phyloP scores from a whole-genome alignment of 2,113 vertebrate genomes.

The Opisthocomus hoazin region DNA sequence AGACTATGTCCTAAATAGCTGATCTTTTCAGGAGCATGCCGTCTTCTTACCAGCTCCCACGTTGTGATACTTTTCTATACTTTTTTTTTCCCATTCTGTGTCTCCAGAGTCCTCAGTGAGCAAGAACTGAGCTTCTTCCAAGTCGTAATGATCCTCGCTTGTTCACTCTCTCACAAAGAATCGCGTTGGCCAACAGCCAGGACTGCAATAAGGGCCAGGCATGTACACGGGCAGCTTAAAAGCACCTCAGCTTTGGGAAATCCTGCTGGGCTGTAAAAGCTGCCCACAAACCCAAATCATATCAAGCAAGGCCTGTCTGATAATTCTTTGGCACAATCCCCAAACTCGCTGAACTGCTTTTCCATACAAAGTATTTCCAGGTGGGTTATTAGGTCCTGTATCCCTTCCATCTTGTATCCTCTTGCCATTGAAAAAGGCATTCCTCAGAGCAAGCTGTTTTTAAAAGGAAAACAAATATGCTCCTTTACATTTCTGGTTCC shows the following conservation, averaged over 20 bases:
- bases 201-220: slow-evolving; percentile 24
- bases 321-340: slow-evolving; percentile 51
- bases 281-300: slow-evolving; percentile 50
- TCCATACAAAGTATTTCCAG: slow-evolving; percentile 50
- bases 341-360: not conserved
- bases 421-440: not conserved
- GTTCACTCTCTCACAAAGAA: slow-evolving; percentile 2
- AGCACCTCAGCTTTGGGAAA: slow-evolving; percentile 46
- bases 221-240: not conserved
- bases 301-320: slow-evolving; percentile 36
- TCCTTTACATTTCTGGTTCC: not conserved
- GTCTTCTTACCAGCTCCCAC: not conserved
- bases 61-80: not conserved
- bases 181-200: slow-evolving; percentile 15
- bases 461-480: slow-evolving; percentile 18
- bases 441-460: slow-evolving; percentile 8
- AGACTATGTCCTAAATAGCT: not conserved
- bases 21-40: not conserved
- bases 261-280: slow-evolving; percentile 53
- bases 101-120: not conserved
- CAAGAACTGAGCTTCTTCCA: slow-evolving; percentile 10
- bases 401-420: slow-evolving; percentile 9
- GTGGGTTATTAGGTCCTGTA: slow-evolving; percentile 43
- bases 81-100: not conserved
- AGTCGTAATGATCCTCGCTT: slow-evolving; percentile 14